phyloP scores from a whole-genome alignment of 2,888 invertebrate species.

The Pristionchus fissidentatus region DNA sequence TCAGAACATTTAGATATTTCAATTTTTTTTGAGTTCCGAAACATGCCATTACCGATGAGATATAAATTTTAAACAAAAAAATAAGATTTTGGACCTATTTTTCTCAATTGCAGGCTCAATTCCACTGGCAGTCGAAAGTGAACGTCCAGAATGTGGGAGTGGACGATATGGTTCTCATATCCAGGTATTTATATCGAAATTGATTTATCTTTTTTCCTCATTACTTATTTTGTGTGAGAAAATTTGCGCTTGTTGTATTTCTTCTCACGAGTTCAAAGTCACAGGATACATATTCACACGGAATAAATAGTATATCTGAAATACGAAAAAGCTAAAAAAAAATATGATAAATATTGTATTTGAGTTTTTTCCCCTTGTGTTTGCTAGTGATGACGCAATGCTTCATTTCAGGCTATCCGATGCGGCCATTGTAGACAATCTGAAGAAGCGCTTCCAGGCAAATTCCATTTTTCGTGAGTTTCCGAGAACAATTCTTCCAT shows the following conservation, averaged over 20 bases:
- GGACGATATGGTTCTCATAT: slow-evolving; percentile 83
- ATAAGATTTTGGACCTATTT: neutral
- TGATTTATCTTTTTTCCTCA: neutral
- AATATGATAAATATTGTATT: neutral
- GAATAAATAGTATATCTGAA: neutral
- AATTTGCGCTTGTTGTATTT: neutral
- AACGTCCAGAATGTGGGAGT: slow-evolving; percentile 83
- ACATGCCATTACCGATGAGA: neutral
- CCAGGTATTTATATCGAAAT: slow-evolving; percentile 76
- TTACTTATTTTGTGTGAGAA: neutral
- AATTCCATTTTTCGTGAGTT: slow-evolving; percentile 83
- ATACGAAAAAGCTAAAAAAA: neutral
- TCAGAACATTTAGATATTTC: neutral
- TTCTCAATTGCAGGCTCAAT: slow-evolving; percentile 76
- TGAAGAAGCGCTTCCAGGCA: slow-evolving; percentile 82
- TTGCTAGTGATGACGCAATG: slow-evolving; percentile 45
- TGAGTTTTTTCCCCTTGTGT: slow-evolving; percentile 8
- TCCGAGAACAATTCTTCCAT: slow-evolving; percentile 53
- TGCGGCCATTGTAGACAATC: slow-evolving; percentile 82
- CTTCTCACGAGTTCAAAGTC: neutral
- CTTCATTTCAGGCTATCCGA: slow-evolving; percentile 51
- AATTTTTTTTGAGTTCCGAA: neutral
- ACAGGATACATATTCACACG: neutral
- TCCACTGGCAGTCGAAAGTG: slow-evolving; percentile 82
- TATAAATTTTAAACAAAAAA: too few species aligned